Conservation (phyloP, 1,140 invertebrate species). For the Drosophila carrolli region DNA sequence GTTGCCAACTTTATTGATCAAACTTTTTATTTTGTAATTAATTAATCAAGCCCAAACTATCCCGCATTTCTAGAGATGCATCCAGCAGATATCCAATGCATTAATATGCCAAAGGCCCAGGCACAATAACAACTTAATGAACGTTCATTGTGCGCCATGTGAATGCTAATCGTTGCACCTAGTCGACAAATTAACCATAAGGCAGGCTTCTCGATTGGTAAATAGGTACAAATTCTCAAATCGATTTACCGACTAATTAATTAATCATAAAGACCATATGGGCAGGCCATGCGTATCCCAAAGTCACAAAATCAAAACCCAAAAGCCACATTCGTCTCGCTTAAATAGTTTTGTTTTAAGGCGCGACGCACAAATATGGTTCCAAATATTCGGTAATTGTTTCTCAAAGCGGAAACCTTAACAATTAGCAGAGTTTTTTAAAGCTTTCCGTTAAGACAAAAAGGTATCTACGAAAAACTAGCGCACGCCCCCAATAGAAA, state of each 20-base stretch:
- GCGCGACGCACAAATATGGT: constrained; percentile 62
- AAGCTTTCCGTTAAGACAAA: constrained; percentile 15
- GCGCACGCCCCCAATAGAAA: constrained; percentile 59
- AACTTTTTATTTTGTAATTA: constrained; percentile 77
- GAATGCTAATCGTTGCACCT: constrained; percentile 55
- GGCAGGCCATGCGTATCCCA: constrained; percentile 41
- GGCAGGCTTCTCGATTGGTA: not conserved
- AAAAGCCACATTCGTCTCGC: constrained; percentile 49
- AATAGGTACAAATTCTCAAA: constrained; percentile 8
- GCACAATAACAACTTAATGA: constrained; percentile 37
- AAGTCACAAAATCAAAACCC: constrained; percentile 31
- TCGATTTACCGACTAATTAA: constrained; percentile 33
- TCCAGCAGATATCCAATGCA: constrained; percentile 35
- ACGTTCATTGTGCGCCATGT: constrained; percentile 25
- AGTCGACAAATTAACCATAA: constrained; percentile 5
- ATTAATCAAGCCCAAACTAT: constrained; percentile 60
- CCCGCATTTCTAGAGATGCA: constrained; percentile 49
- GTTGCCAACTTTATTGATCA: constrained; percentile 69
- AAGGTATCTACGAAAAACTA: constrained; percentile 32
- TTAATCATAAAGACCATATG: constrained; percentile 59
- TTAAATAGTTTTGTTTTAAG: constrained; percentile 48
- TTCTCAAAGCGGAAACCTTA: constrained; percentile 65
- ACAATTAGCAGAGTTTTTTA: constrained; percentile 62
- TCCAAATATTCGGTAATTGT: constrained; percentile 71
- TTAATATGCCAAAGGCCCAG: constrained; percentile 34